A percentile compares a stretch with the other conserved stretches of the same genome.
These are phyloP conservation scores for Sebastes oblongus DNA, from an alignment of 2,797 vertebrate species.

Conservation along the genomic window DNA sequence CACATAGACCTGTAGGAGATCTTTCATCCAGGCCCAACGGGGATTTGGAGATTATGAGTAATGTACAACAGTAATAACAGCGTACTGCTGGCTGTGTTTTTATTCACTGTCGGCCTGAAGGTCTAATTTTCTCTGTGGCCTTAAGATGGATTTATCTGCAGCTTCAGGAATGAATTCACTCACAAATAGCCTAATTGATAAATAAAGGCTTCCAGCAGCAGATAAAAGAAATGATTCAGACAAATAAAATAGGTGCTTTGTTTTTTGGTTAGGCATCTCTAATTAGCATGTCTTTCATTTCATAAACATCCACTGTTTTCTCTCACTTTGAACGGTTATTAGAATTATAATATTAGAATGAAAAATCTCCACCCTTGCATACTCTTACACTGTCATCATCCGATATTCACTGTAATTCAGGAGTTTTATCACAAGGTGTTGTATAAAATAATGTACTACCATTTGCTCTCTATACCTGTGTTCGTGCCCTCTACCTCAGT, in stretches of 20 bases:
- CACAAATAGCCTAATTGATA: background rate
- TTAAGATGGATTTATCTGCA: background rate
- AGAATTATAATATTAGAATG: background rate
- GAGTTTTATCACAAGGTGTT: background rate
- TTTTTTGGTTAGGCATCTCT: background rate
- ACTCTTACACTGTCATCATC: background rate
- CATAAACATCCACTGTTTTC: background rate
- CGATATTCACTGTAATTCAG: background rate
- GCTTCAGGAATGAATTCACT: background rate
- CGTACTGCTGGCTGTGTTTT: background rate
- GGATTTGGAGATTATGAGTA: conserved; percentile 30
- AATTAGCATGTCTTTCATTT: background rate
- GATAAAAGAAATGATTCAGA: background rate
- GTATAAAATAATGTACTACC: background rate
- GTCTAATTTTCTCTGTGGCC: background rate
- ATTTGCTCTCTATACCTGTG: background rate
- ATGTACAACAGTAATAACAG: background rate
- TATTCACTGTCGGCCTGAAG: background rate
- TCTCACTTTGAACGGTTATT: background rate
- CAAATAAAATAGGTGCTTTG: background rate
- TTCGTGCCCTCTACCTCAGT: background rate
- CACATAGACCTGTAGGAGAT: conserved; percentile 22
- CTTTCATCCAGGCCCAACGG: conserved; percentile 1
- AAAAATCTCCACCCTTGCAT: background rate
- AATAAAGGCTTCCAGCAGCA: background rate